phyloP scores from a whole-genome alignment of 2,888 invertebrate genomes.

The Ametastegia equiseti region DNA sequence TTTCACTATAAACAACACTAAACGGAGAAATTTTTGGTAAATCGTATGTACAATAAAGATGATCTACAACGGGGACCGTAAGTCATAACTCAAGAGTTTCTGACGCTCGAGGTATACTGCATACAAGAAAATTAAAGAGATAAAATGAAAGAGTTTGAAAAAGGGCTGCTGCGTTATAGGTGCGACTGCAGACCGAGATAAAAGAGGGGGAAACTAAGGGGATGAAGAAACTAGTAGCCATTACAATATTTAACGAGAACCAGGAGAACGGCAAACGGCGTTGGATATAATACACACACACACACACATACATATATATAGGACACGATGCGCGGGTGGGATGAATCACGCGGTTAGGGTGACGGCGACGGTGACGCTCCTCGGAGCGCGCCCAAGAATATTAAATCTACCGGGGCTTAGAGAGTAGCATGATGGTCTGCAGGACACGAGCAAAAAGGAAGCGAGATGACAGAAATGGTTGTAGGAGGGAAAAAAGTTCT shows the following conservation, averaged over 20 bases:
- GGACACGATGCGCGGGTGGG: slow-evolving; percentile 71
- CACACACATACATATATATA: too few species aligned
- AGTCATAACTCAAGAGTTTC: slow-evolving; percentile 13
- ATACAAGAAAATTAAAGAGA: not conserved
- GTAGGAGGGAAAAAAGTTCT: slow-evolving; percentile 49
- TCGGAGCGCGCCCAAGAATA: slow-evolving; percentile 68
- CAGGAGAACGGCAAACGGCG: slow-evolving; percentile 65
- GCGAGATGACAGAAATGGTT: slow-evolving; percentile 45
- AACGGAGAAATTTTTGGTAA: slow-evolving; percentile 12
- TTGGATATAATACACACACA: too few species aligned
- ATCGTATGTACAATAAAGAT: slow-evolving; percentile 18
- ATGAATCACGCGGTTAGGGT: slow-evolving; percentile 72
- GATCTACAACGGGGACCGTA: slow-evolving; percentile 15
- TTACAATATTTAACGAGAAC: slow-evolving; percentile 76
- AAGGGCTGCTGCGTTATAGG: too few species aligned
- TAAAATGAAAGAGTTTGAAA: not conserved
- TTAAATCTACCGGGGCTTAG: slow-evolving; percentile 65
- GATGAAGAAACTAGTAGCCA: slow-evolving; percentile 58
- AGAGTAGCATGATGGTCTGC: slow-evolving; percentile 60
- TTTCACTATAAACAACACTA: slow-evolving; percentile 6
- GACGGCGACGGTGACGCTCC: slow-evolving; percentile 55
- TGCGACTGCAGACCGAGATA: not conserved
- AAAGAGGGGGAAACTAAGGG: slow-evolving; percentile 54
- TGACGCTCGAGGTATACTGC: slow-evolving; percentile 19
- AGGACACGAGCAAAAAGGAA: slow-evolving; percentile 46